These are phyloP conservation scores for Dryocosmus kuriphilus DNA, from an alignment of 2,888 invertebrate genomes.

Conservation along the genomic window DNA sequence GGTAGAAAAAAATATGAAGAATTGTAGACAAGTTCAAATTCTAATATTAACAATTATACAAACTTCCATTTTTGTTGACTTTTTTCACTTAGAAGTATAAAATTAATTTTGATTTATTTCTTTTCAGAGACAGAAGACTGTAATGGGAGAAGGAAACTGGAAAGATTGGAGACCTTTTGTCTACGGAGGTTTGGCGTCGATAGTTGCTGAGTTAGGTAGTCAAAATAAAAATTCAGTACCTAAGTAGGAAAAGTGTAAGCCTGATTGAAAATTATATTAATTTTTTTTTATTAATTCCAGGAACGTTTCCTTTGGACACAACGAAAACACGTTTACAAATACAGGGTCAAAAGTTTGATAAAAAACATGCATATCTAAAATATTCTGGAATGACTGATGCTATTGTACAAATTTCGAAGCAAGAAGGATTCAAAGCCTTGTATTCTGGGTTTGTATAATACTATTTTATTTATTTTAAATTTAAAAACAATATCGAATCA, in stretches of 20 bases:
- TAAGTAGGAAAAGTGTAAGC: neutral
- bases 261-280: conserved; percentile 37
- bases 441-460: conserved; percentile 87
- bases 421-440: conserved; percentile 91
- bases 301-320: conserved; percentile 97
- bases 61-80: no score
- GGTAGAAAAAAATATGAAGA: no score
- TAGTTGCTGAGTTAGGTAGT: conserved; percentile 95
- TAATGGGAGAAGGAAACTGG: conserved; percentile 90
- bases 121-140: conserved; percentile 64
- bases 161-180: conserved; percentile 96
- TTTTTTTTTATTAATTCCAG: conserved; percentile 77
- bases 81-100: no score
- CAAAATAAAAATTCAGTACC: conserved; percentile 1
- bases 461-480: neutral
- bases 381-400: conserved; percentile 97
- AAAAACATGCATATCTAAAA: conserved; percentile 85
- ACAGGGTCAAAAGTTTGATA: conserved; percentile 93
- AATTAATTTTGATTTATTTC: neutral
- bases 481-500: no score
- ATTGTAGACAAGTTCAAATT: no score
- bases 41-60: no score
- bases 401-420: conserved; percentile 88
- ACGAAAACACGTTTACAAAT: conserved; percentile 96
- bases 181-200: conserved; percentile 95